Evolutionary conservation across 1,140 invertebrate genomes (phyloP), one percentile per base, ranked within the genome.

Genomic region (Camponotus floridanus): DNA sequence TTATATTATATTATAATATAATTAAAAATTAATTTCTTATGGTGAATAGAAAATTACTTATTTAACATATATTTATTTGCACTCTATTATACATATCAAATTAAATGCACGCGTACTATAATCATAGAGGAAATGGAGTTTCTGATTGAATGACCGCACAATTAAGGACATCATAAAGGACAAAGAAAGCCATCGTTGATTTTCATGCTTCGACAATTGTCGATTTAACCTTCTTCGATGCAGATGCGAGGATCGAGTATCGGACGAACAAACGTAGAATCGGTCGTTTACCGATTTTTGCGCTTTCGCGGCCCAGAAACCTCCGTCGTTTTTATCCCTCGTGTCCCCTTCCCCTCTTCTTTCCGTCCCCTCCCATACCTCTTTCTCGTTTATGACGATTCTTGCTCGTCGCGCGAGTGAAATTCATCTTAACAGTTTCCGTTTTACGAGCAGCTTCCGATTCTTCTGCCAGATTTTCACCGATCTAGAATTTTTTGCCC

Each of bases 291-390:
- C 18, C 76, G 45, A 93, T 92, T 94, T 93, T 93, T 91, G 88
- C 92, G 91, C 92, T 93, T 92, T 92, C 92, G 91, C 89, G 93
- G 90, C 92, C 92, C 87, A 93, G 93, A 93, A 94, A 93, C 91
- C 74, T 64, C 85, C 55, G 74, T 76, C 78, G 67, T 71, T 89
- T 78, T 71, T 51, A 74, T 89, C 84, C 74, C 62, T 76, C 45
- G 11, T 48, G 45, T 7, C 45, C 45, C 13, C 45, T 87, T 85
- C 88, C 86, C 79, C 73, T 73, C 61, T 70, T 81, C 21, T 11
- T 1, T 0, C 1, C 26, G 9, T 21, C 42, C 33, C 18, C 65
- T 62, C 71, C 84, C 87, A 70, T 81, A 74, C 76, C 36, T 65
- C 51, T 42, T 81, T 36, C 39, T 61, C 59, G 33, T 31, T 61